Base-by-base conservation (phyloP, 2,113 vertebrate species). In the Epinephelus lanceolatus region DNA sequence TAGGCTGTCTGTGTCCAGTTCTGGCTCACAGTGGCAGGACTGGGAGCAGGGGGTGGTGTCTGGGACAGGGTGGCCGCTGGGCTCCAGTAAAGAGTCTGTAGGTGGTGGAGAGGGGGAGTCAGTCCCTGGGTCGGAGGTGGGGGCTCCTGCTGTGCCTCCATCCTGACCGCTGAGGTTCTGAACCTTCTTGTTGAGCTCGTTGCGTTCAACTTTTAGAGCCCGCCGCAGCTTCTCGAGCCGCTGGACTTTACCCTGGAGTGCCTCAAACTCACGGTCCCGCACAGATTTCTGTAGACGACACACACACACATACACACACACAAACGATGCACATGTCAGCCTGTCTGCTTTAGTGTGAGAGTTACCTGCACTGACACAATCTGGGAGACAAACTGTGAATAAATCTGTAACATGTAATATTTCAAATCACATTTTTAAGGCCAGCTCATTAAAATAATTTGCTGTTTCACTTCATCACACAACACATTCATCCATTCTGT, bases 141-240 rank as follows among this genome's bases (percentile, higher is more conserved):
- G 37, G 63, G 76, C 62, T 52, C 45, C 84, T 1, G 82, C 23
- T 7, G 69, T 30, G 65, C 47, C 27, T 10, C 79, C 71, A 3
- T 81, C 61, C 0, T 85, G 85, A 18, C 88, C 94, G 4, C 95
- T 95, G 75, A 97, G 94, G 91, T 93, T 96, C 95, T 98, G 98
- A 53, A 99, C 98, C 84, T 97, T 98, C 94, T 98, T 99, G 86
- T 96, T 99, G 87, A 99, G 97, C 92, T 99, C 98, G 7, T 99
- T 99, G 68, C 98, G 97, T 52, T 99, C 98, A 0, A 95, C 97
- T 84, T 99, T 98, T 42, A 99, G 95, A 0, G 98, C 98, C 47
- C 98, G 96, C 81, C 98, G 98, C 11, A 99, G 94, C 87, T 99
- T 99, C 93, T 99, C 98, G 63, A 99, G 92, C 27, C 97, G 94